These are phyloP conservation scores for Phasianus colchicus DNA, from an alignment of 2,113 vertebrate species.

Conservation along the genomic window DNA sequence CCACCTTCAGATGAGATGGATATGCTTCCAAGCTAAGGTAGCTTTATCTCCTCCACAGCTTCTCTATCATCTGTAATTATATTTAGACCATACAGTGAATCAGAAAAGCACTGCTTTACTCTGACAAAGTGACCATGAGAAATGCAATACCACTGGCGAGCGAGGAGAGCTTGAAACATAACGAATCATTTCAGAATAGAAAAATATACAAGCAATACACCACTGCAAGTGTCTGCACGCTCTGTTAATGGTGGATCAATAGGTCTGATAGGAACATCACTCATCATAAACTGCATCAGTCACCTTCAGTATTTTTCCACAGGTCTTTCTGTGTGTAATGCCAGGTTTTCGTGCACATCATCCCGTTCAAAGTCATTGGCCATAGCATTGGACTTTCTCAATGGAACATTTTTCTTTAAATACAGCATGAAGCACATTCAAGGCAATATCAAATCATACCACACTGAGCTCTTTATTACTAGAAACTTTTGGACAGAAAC, in stretches of 20 bases:
- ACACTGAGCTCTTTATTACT: slow-evolving; percentile 72
- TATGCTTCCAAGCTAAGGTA: slow-evolving; percentile 12
- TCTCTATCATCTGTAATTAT: slow-evolving; percentile 15
- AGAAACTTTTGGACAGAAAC: slow-evolving; percentile 51
- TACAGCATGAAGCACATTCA: not conserved
- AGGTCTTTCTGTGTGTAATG: not conserved
- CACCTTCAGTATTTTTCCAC: not conserved
- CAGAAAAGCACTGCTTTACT: slow-evolving; percentile 28
- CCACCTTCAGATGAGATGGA: not conserved
- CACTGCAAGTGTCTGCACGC: not conserved
- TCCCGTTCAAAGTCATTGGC: not conserved
- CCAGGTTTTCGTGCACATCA: not conserved
- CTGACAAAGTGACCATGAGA: slow-evolving; percentile 16
- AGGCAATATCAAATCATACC: slow-evolving; percentile 52
- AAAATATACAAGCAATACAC: not conserved
- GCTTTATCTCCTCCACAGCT: slow-evolving; percentile 4
- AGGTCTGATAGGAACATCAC: slow-evolving; percentile 21
- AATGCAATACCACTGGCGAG: not conserved
- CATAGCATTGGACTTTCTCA: not conserved
- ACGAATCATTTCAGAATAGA: slow-evolving; percentile 17
- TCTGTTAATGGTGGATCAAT: not conserved
- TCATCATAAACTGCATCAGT: not conserved
- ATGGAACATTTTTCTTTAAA: not conserved
- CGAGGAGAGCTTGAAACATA: slow-evolving; percentile 22
- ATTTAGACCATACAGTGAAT: not conserved